Evolutionary conservation across 2,113 vertebrate genomes (phyloP).

Genomic region (Lonchura striata): DNA sequence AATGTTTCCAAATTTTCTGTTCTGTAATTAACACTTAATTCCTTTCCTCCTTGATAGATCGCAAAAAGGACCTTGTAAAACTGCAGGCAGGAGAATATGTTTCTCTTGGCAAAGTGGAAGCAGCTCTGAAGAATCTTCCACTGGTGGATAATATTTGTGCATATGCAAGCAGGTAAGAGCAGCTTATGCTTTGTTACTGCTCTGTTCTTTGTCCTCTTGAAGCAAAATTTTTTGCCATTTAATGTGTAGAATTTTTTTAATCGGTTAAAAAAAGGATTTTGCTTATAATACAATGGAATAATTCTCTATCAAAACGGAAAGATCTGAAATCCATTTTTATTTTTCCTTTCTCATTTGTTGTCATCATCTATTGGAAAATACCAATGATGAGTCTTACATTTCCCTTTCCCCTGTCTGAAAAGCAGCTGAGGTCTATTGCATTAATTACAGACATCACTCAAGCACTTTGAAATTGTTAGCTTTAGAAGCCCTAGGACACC

Average conservation of each 20-base stretch:
- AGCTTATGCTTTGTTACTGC: background rate
- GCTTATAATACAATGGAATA: background rate
- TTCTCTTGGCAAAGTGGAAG: slow-evolving; percentile 94
- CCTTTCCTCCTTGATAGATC: slow-evolving; percentile 73
- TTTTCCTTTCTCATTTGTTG: background rate
- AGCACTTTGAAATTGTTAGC: background rate
- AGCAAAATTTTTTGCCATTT: background rate
- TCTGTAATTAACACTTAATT: background rate
- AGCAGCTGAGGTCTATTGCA: background rate
- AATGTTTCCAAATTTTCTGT: background rate
- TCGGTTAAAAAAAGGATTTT: background rate
- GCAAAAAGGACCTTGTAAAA: slow-evolving; percentile 97
- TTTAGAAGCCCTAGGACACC: background rate
- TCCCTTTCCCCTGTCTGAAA: background rate
- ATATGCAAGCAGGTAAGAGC: slow-evolving; percentile 91
- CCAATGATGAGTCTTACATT: background rate
- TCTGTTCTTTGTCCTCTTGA: background rate
- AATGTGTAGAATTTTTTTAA: background rate
- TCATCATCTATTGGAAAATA: background rate
- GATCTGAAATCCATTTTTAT: background rate
- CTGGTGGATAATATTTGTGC: slow-evolving; percentile 95
- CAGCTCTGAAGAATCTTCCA: slow-evolving; percentile 89
- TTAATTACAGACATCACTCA: background rate
- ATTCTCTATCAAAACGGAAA: background rate
- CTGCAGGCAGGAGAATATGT: slow-evolving; percentile 96